Percentiles rank a stretch among this genome's conserved stretches.
Conservation (phyloP, 2,888 invertebrate species). For the Eupithecia abbreviata region DNA sequence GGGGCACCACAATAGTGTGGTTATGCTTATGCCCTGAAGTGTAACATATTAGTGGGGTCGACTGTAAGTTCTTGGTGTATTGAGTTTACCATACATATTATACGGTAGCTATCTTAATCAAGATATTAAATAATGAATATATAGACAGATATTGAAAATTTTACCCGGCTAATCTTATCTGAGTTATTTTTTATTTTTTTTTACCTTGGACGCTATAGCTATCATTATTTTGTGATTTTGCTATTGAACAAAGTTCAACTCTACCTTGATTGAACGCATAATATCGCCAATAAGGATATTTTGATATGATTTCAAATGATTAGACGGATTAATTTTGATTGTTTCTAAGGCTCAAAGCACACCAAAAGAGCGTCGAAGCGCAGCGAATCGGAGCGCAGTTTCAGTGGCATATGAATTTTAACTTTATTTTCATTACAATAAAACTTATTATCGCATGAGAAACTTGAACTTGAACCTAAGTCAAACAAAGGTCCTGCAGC, state of each 20-base stretch:
- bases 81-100: not conserved
- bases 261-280: not conserved
- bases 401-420: too few species aligned
- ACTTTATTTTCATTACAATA: too few species aligned
- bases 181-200: not conserved
- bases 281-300: too few species aligned
- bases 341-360: too few species aligned
- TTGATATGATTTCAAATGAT: too few species aligned
- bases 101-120: not conserved
- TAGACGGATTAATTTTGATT: too few species aligned
- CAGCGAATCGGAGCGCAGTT: too few species aligned
- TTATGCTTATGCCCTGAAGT: not conserved
- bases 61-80: not conserved
- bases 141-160: not conserved
- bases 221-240: not conserved
- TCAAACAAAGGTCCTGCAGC: too few species aligned
- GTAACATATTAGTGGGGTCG: not conserved
- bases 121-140: not conserved
- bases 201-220: not conserved
- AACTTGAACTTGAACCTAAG: too few species aligned
- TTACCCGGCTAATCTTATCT: not conserved
- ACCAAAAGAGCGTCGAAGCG: too few species aligned
- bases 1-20: not conserved
- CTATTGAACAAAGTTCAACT: not conserved
- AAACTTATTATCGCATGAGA: too few species aligned